phyloP scores from a whole-genome alignment of 2,888 invertebrate species.

The Phania funesta region DNA sequence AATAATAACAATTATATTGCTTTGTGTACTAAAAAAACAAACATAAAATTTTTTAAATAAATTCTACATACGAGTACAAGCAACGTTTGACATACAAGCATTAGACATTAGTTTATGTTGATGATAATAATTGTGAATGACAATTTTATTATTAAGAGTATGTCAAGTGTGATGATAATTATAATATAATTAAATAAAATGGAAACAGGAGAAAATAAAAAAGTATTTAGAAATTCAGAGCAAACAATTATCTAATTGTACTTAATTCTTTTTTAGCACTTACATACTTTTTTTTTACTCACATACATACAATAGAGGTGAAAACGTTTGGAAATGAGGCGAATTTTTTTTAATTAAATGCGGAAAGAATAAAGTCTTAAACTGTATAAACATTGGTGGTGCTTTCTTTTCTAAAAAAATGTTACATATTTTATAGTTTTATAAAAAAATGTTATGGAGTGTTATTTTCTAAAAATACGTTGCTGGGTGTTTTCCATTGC shows the following conservation, averaged over 20 bases:
- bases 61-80: not conserved
- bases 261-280: constrained; percentile 8
- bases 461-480: no score
- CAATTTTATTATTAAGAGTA: constrained; percentile 7
- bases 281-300: not conserved
- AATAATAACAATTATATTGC: constrained; percentile 12
- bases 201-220: not conserved
- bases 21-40: constrained; percentile 18
- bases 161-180: constrained; percentile 13
- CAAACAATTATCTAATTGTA: constrained; percentile 21
- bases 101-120: not conserved
- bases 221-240: constrained; percentile 34
- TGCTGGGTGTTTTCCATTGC: no score
- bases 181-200: constrained; percentile 40
- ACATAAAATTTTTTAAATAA: constrained; percentile 22
- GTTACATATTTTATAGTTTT: no score
- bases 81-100: not conserved
- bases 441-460: no score
- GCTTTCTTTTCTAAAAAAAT: no score
- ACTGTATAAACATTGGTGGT: no score
- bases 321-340: not conserved
- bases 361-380: no score
- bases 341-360: no score
- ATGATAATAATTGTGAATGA: constrained; percentile 19
- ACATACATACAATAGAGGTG: not conserved